Base-by-base conservation (phyloP, 35 echinoderm and acorn worm species). In the Holothuria glaberrima region DNA sequence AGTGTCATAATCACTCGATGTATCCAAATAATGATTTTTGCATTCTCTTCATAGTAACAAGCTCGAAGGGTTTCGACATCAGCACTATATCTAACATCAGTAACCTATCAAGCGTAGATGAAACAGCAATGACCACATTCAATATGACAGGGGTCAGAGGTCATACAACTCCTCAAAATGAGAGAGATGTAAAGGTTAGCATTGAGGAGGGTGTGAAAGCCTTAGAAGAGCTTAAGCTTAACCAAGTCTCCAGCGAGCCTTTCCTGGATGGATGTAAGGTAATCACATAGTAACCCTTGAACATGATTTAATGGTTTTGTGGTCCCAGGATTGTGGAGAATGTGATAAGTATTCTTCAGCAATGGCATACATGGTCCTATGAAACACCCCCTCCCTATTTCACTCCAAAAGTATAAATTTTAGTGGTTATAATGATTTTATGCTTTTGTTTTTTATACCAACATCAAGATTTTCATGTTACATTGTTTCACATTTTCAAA, bases 251-350 rank as follows among this genome's bases (percentile, higher is more conserved):
- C 13, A 91, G 80, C 12, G 82, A 92, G 12, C 62, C 88, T n/a
- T 94, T 98, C 54, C 88, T 98, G 50, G 96, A 98, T 95, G 96
- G 93, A 20, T 97, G 95, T 78, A 97, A 97, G 88, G 95, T 97
- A 48, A 54, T 41, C 36, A 41, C 7, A n/a, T n/a, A n/a, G n/a
- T n/a, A n/a, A n/a, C n/a, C n/a, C n/a, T n/a, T n/a, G n/a, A n/a
- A n/a, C n/a, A n/a, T n/a, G n/a, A n/a, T n/a, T n/a, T n/a, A n/a
- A n/a, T n/a, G n/a, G n/a, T n/a, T n/a, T n/a, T n/a, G n/a, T n/a
- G n/a, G n/a, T n/a, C n/a, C n/a, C n/a, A n/a, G n/a, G n/a, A n/a
- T n/a, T n/a, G n/a, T n/a, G n/a, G n/a, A n/a, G n/a, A n/a, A n/a
- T n/a, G n/a, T n/a, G n/a, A n/a, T n/a, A n/a, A n/a, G n/a, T n/a